A percentile compares a stretch with the other conserved stretches of the same genome.
Evolutionary conservation across 2,797 vertebrate species (phyloP).

Genomic region (Oceanodroma leucorhoa): DNA sequence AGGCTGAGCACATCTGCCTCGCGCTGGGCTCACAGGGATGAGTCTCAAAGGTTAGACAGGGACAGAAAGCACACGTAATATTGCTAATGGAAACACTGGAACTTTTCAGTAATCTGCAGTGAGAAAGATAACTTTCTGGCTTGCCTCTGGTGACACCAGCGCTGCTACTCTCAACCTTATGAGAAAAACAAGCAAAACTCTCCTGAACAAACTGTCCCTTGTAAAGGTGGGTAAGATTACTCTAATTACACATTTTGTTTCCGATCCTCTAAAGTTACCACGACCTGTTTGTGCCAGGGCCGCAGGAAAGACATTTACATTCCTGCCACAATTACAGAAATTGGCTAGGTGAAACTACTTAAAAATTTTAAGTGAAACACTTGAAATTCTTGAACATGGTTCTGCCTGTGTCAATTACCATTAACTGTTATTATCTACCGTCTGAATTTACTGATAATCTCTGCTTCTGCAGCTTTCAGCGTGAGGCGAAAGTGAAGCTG

Average conservation of each 20-base stretch:
- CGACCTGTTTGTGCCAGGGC: neutral
- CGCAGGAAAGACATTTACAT: neutral
- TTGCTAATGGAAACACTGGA: neutral
- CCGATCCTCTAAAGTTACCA: neutral
- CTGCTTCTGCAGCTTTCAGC: neutral
- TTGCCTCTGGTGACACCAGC: neutral
- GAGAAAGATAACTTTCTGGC: neutral
- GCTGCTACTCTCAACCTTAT: neutral
- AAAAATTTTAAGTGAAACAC: neutral
- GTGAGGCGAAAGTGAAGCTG: neutral
- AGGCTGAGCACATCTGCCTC: neutral
- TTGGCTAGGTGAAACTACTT: neutral
- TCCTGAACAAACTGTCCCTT: neutral
- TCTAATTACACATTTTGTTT: neutral
- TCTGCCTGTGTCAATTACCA: neutral
- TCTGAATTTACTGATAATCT: rapidly evolving
- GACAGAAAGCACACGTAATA: neutral
- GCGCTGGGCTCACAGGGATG: too few relatives aligned
- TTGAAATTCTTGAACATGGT: neutral
- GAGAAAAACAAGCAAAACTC: neutral
- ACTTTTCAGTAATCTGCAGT: neutral
- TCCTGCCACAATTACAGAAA: neutral
- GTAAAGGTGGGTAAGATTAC: neutral
- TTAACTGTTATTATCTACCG: neutral
- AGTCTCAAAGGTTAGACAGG: neutral